phyloP scores from a whole-genome alignment of 2,113 vertebrate species.

The Todiramphus saurophagus region DNA sequence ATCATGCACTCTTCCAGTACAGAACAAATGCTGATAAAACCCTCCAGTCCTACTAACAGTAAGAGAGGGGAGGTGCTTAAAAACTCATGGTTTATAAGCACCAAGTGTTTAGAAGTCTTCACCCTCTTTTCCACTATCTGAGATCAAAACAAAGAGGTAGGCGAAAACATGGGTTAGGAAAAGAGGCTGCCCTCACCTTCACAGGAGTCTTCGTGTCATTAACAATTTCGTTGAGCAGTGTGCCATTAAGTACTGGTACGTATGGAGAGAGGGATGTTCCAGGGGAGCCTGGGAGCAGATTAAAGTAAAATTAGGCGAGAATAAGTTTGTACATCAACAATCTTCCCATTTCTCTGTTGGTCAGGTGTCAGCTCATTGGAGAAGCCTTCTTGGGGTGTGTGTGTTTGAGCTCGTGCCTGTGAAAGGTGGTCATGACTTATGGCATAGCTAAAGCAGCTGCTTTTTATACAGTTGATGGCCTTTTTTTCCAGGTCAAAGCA shows the following conservation, averaged over 20 bases:
- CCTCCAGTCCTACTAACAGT: neutral
- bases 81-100: neutral
- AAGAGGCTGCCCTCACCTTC: conserved; percentile 61
- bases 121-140: neutral
- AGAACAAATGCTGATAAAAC: neutral
- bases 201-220: conserved; percentile 60
- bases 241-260: conserved; percentile 24
- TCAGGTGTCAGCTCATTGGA: neutral
- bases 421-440: neutral
- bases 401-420: neutral
- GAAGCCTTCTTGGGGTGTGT: neutral
- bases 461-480: fast-evolving
- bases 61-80: neutral
- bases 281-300: neutral
- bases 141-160: neutral
- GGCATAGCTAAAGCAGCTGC: neutral
- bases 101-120: neutral
- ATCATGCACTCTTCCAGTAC: neutral
- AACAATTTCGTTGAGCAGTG: conserved; percentile 54
- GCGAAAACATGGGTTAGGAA: neutral
- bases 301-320: conserved; percentile 6
- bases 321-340: neutral
- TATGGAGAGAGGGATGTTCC: neutral
- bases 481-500: neutral
- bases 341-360: neutral